phyloP scores from a whole-genome alignment of 2,113 vertebrate species.

The Monarcha castaneiventris region DNA sequence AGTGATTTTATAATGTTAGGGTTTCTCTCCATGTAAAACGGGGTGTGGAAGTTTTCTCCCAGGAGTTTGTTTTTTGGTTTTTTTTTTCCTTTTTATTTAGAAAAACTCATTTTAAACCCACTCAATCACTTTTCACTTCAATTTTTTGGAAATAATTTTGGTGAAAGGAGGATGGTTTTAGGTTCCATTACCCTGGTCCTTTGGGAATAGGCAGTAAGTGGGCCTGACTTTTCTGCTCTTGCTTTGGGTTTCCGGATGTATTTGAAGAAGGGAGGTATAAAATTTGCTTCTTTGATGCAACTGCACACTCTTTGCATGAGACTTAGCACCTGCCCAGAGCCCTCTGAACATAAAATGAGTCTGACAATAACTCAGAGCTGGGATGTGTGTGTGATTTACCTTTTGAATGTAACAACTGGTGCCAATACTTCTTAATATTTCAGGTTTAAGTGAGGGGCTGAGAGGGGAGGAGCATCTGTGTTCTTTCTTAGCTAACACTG shows the following conservation, averaged over 20 bases:
- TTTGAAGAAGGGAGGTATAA: background rate
- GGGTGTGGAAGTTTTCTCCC: constrained; percentile 20
- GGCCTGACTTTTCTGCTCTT: background rate
- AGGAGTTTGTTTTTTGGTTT: background rate
- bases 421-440: background rate
- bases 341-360: background rate
- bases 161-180: background rate
- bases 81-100: constrained; percentile 23
- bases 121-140: constrained; percentile 21
- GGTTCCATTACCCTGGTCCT: background rate
- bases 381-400: background rate
- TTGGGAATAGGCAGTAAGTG: background rate
- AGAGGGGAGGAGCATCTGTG: background rate
- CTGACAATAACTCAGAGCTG: background rate
- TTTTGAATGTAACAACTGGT: background rate
- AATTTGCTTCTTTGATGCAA: background rate
- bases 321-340: background rate
- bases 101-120: constrained; percentile 39
- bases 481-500: background rate
- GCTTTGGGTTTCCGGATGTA: background rate
- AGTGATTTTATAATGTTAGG: constrained; percentile 69
- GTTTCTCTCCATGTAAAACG: constrained; percentile 47
- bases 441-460: background rate
- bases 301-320: background rate
- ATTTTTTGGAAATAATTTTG: constrained; percentile 21